Evolutionary conservation across 2,797 vertebrate genomes (phyloP).

Genomic region (Ctenopoma multispine): DNA sequence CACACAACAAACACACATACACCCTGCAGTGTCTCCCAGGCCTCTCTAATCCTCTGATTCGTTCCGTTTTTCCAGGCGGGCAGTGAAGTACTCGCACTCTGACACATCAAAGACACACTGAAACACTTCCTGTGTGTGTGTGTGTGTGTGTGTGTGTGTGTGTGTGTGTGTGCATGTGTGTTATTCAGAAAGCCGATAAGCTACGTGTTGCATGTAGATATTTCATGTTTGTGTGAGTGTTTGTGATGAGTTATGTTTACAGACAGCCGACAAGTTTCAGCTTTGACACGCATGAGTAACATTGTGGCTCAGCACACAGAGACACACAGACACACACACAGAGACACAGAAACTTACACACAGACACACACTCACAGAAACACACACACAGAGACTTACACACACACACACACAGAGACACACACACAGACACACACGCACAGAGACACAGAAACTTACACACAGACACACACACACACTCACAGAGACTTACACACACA

Average conservation of each 20-base stretch:
- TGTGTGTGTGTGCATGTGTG: conserved; percentile 13
- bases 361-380: no score
- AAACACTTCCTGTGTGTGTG: conserved; percentile 25
- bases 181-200: conserved; percentile 27
- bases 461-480: no score
- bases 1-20: conserved; percentile 27
- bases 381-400: no score
- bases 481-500: no score
- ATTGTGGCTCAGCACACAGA: neutral
- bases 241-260: conserved; percentile 21
- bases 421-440: no score
- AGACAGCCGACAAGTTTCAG: conserved; percentile 19
- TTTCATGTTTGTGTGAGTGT: conserved; percentile 27
- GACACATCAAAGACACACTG: conserved; percentile 62
- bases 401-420: no score
- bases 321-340: conserved; percentile 15
- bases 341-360: no score
- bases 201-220: conserved; percentile 26
- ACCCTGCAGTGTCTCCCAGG: conserved; percentile 48
- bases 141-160: conserved; percentile 22
- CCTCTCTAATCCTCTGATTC: conserved; percentile 62
- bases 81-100: conserved; percentile 48
- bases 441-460: no score
- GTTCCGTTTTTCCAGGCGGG: conserved; percentile 59
- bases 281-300: conserved; percentile 14